phyloP scores from a whole-genome alignment of 2,113 vertebrate species.

The Holacanthus passer region DNA sequence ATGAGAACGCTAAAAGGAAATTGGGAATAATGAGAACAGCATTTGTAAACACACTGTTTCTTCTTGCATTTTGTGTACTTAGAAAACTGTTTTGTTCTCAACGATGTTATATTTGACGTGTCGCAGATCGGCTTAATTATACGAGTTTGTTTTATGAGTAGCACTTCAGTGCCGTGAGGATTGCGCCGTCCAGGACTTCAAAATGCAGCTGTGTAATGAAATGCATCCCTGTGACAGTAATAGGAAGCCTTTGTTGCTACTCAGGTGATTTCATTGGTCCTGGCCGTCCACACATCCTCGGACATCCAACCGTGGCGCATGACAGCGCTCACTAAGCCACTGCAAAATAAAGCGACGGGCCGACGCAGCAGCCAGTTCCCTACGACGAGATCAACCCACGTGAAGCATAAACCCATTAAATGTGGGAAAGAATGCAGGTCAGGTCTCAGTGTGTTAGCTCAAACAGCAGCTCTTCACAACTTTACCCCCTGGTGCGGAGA shows the following conservation, averaged over 20 bases:
- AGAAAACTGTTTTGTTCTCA: slow-evolving; percentile 16
- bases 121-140: not conserved
- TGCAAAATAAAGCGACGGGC: slow-evolving; percentile 23
- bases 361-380: not conserved
- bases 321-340: slow-evolving; percentile 7
- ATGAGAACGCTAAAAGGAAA: slow-evolving; percentile 43
- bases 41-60: slow-evolving; percentile 22
- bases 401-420: slow-evolving; percentile 31
- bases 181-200: not conserved
- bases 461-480: slow-evolving; percentile 16
- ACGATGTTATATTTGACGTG: slow-evolving; percentile 36
- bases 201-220: not conserved
- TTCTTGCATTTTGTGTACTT: slow-evolving; percentile 17
- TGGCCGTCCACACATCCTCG: not conserved
- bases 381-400: slow-evolving; percentile 3
- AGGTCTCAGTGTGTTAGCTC: slow-evolving; percentile 23
- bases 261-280: slow-evolving; percentile 10
- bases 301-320: slow-evolving; percentile 1
- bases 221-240: slow-evolving; percentile 10
- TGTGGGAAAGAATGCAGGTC: slow-evolving; percentile 42
- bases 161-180: not conserved
- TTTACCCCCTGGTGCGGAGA: slow-evolving; percentile 1
- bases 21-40: slow-evolving; percentile 30
- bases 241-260: not conserved
- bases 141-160: slow-evolving; percentile 27